phyloP scores from a whole-genome alignment of 2,797 vertebrate genomes.

The Notoglanidium macrostoma region DNA sequence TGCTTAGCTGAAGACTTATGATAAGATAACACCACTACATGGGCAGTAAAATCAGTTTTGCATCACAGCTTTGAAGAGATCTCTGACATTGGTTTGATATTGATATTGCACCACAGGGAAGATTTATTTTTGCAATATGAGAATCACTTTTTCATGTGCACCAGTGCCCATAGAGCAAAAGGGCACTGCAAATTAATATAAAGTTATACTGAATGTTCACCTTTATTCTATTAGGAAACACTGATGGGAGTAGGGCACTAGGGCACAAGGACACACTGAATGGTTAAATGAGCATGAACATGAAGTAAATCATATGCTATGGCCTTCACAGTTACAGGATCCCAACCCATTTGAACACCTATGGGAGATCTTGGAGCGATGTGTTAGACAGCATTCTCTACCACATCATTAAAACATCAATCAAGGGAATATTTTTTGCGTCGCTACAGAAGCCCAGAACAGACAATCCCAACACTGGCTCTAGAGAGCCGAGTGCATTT shows the following conservation, averaged over 20 bases:
- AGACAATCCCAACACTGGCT: no score
- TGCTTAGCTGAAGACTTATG: conserved; percentile 12
- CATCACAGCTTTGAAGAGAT: conserved; percentile 4
- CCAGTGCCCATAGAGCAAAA: not conserved
- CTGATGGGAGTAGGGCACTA: not conserved
- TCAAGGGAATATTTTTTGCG: not conserved
- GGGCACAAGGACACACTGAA: not conserved
- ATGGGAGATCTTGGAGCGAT: not conserved
- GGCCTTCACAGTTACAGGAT: not conserved
- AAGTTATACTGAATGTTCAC: not conserved
- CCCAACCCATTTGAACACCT: not conserved
- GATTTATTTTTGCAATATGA: not conserved
- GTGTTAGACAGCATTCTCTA: not conserved
- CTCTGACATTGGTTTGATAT: not conserved
- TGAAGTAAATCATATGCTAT: not conserved
- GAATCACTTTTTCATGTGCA: not conserved
- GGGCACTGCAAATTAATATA: not conserved
- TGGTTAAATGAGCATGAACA: not conserved
- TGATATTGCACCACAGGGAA: not conserved
- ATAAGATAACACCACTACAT: not conserved
- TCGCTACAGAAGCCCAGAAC: no score
- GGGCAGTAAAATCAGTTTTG: not conserved
- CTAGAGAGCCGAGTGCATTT: no score
- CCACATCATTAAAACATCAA: not conserved
- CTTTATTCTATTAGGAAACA: not conserved